phyloP scores from a whole-genome alignment of 2,113 vertebrate species.

The Phrynosoma blainvillii region DNA sequence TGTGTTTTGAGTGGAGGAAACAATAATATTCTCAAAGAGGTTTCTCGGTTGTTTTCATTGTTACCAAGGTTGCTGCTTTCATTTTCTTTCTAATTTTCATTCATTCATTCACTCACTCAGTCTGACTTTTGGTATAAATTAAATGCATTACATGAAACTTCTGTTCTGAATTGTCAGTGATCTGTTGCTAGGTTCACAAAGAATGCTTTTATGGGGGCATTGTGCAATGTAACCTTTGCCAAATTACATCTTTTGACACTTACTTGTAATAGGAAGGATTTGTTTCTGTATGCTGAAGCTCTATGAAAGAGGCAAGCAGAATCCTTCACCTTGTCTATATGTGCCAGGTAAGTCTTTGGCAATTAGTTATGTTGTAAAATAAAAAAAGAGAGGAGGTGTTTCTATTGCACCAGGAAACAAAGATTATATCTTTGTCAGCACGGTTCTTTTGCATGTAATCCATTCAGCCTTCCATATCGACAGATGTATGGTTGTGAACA shows the following conservation, averaged over 20 bases:
- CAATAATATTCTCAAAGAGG: conserved; percentile 20
- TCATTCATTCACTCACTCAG: background rate
- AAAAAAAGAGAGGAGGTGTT: conserved; percentile 26
- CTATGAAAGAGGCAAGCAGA: conserved; percentile 31
- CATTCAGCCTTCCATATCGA: too few species aligned
- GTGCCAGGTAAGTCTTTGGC: conserved; percentile 42
- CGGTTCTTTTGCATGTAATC: background rate
- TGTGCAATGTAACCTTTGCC: conserved; percentile 25
- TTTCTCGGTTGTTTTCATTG: conserved; percentile 24
- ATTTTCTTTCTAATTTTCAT: too few species aligned
- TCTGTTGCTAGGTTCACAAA: conserved; percentile 31
- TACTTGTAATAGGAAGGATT: conserved; percentile 30
- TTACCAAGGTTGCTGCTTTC: conserved; percentile 9
- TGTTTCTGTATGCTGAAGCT: conserved; percentile 37
- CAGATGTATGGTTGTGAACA: too few species aligned
- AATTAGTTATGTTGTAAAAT: conserved; percentile 34
- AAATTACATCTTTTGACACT: conserved; percentile 17
- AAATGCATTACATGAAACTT: conserved; percentile 45
- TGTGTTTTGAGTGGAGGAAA: background rate
- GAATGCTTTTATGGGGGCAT: conserved; percentile 41
- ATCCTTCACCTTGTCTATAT: conserved; percentile 49
- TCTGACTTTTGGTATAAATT: conserved; percentile 32
- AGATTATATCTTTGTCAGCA: conserved; percentile 19
- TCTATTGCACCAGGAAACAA: conserved; percentile 13
- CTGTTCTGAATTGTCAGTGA: conserved; percentile 23